A percentile compares a stretch with the other conserved stretches of the same genome.
Evolutionary conservation across 1,140 invertebrate species (phyloP).

Genomic region (Probaryconus sp.): DNA sequence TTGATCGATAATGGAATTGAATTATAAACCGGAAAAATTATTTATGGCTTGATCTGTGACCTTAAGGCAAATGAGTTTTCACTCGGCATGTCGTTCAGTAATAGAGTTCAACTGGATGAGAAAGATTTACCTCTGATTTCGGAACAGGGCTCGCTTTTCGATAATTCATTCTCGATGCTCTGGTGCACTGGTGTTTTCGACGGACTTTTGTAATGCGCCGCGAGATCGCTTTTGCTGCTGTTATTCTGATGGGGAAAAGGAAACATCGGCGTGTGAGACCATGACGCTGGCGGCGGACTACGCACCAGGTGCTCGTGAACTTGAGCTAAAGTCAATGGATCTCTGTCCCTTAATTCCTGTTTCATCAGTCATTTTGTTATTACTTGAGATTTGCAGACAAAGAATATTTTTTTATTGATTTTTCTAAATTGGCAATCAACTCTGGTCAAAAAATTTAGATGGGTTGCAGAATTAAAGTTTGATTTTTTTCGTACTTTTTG

Average conservation of each 20-base stretch:
- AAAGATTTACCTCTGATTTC: conserved; percentile 70
- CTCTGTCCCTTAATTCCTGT: conserved; percentile 83
- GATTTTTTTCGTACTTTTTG: no score
- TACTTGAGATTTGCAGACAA: no score
- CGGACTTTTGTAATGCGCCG: conserved; percentile 66
- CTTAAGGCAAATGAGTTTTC: conserved; percentile 11
- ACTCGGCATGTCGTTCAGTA: background rate
- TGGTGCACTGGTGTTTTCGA: conserved; percentile 63
- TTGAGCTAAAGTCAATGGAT: conserved; percentile 86
- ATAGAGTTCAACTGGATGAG: background rate
- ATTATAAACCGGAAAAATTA: conserved; percentile 33
- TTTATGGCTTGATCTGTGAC: conserved; percentile 23
- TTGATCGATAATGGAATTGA: conserved; percentile 19
- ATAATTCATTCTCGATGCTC: conserved; percentile 68
- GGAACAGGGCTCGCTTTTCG: conserved; percentile 71
- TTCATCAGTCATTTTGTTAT: background rate
- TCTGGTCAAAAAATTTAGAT: no score
- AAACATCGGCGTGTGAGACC: conserved; percentile 79
- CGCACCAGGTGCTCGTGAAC: conserved; percentile 90
- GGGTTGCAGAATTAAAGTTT: no score
- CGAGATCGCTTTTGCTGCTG: conserved; percentile 51
- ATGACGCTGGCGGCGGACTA: conserved; percentile 87
- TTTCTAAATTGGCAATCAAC: no score
- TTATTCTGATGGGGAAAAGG: conserved; percentile 69
- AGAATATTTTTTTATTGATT: conserved; percentile 46